Base-by-base conservation (phyloP, 2,888 invertebrate genomes). In the Dasysyrphus tricinctus region DNA sequence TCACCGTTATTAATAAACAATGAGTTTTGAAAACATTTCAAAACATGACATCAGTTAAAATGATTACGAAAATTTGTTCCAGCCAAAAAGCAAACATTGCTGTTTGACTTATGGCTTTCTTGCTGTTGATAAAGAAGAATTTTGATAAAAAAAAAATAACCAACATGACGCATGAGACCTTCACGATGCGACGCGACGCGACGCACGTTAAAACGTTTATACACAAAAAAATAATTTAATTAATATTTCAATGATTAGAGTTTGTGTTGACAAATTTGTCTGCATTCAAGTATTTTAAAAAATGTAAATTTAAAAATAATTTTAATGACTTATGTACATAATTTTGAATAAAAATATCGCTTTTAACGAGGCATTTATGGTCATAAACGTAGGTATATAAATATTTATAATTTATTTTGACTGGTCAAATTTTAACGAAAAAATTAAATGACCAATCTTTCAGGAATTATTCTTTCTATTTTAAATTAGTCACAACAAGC, bases 31-130 rank as follows among this genome's bases (percentile, higher is more conserved):
- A 56, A 69, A 54, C 24, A 69, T 39, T 69, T 54, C 37, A 81
- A 72, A 81, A 81, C 76, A 85, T 85, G 85, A 85, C 85, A 85
- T 85, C 85, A 85, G 81, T 67, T 63, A 16, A 82, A 79, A 69
- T 79, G 79, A 79, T 74, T 69, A 79, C 79, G 32, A 54, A 75
- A 42, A 54, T 65, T 65, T 69, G 12, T 49, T n/a, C 44, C 29
- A 39, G 39, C 24, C 5, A 24, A 54, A 39, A 54, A 19, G 14
- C n/a, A 51, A 19, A 37, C 37, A 69, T 39, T n/a, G 19, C 19
- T 51, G 24, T 51, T 51, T 69, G 69, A 39, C 29, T 54, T 57
- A 57, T 39, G 37, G 37, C 2, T 49, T 69, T n/a, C 16, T 24
- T 14, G 24, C 24, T 19, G 14, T 12, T 37, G 51, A 69, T 54